Evolutionary conservation across 1,140 invertebrate species (phyloP), one percentile per base, ranked within the genome.

Genomic region (Hycleus cichorii): DNA sequence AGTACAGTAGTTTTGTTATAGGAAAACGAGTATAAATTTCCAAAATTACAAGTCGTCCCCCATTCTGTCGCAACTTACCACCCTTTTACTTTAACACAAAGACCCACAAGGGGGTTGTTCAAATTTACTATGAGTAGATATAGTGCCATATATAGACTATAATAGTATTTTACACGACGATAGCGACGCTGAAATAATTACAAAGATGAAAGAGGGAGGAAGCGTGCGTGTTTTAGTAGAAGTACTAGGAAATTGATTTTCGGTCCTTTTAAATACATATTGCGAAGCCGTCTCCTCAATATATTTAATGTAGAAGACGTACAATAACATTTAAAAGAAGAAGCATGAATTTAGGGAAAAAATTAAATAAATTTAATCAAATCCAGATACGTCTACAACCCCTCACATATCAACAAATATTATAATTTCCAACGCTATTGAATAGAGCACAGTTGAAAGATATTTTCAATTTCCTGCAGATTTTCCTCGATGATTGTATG

Each of bases 381-480:
- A 18, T 2, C 18, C 18, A 18, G 18, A 18, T 18, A 18, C 18
- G 18, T 18, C 18, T 18, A 18, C 18, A 18, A 18, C 18, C 18
- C 18, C 18, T 1, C 1, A 18, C 1, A 18, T 18, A 18, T 18
- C 18, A 18, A 18, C 18, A 18, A 18, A 18, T 18, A 18, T 49
- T 7, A 11, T 49, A 27, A 49, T 39, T 49, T 38, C n/a, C 26
- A 45, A 53, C 44, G 25, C 32, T 45, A 44, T 46, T 38, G 51
- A 46, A 12, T 39, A 18, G 39, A 26, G 49, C 39, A 39, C 32
- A 39, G 45, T n/a, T 12, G 45, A 62, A 62, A 62, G 51, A 62
- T 62, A 62, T 32, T 62, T 62, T 62, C 60, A 62, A 62, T 62
- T 62, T 62, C 60, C 60, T 54, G 44, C 12, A 40, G 43, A 43